phyloP scores from a whole-genome alignment of 2,113 vertebrate genomes.

The Misgurnus anguillicaudatus region DNA sequence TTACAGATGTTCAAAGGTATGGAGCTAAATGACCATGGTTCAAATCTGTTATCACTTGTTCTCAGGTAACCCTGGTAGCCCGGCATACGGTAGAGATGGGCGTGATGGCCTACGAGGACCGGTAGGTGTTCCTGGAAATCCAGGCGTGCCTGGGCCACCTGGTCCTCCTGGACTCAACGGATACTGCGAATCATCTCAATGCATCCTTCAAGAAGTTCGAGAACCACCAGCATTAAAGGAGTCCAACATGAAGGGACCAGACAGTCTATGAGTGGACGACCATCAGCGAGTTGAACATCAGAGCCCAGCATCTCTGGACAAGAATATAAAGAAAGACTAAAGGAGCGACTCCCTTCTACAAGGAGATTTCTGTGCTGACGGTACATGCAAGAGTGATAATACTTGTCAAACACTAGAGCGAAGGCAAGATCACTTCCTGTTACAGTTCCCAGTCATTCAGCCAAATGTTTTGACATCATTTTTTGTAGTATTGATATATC shows the following conservation, averaged over 20 bases:
- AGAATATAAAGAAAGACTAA: constrained; percentile 51
- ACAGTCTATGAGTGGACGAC: constrained; percentile 59
- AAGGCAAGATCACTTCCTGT: not conserved
- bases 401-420: not conserved
- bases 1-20: no score
- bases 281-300: not conserved
- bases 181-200: constrained; percentile 88
- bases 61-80: constrained; percentile 84
- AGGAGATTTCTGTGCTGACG: constrained; percentile 46
- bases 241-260: constrained; percentile 79
- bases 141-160: constrained; percentile 85
- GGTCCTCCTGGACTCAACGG: constrained; percentile 80
- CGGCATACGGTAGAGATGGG: constrained; percentile 85
- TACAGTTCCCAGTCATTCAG: not conserved
- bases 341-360: constrained; percentile 43
- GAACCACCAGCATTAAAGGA: constrained; percentile 64
- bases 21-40: not conserved
- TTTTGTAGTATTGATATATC: constrained; percentile 5
- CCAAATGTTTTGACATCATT: not conserved
- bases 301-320: constrained; percentile 34
- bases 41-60: constrained; percentile 18
- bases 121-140: constrained; percentile 77
- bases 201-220: constrained; percentile 74
- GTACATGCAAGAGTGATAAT: not conserved
- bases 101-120: constrained; percentile 84